Evolutionary conservation across 1,140 invertebrate species (phyloP).

Genomic region (Mya arenaria): DNA sequence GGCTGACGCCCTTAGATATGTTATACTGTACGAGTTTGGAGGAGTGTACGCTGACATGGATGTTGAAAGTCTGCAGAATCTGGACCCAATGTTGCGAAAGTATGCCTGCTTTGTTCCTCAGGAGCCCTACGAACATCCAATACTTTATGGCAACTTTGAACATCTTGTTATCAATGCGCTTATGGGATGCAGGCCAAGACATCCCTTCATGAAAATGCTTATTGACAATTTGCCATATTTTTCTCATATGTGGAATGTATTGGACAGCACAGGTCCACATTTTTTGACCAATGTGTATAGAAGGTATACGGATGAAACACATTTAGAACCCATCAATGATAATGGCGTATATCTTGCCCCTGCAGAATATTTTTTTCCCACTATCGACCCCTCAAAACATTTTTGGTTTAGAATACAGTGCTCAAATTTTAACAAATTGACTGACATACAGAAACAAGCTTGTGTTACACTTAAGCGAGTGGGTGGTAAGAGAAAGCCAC

Average conservation of each 20-base stretch:
- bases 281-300: slow-evolving; percentile 72
- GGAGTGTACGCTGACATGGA: slow-evolving; percentile 78
- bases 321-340: slow-evolving; percentile 25
- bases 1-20: slow-evolving; percentile 76
- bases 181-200: slow-evolving; percentile 73
- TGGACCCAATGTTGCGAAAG: slow-evolving; percentile 70
- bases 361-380: slow-evolving; percentile 76
- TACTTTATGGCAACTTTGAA: slow-evolving; percentile 75
- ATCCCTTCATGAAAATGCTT: slow-evolving; percentile 76
- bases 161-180: slow-evolving; percentile 77
- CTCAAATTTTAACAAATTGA: slow-evolving; percentile 62
- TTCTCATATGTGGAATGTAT: slow-evolving; percentile 75
- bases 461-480: slow-evolving; percentile 72
- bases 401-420: slow-evolving; percentile 68
- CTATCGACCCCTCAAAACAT: slow-evolving; percentile 73
- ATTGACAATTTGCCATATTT: slow-evolving; percentile 72
- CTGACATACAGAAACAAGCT: slow-evolving; percentile 65
- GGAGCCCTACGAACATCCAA: slow-evolving; percentile 77
- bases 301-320: slow-evolving; percentile 56
- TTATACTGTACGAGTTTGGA: slow-evolving; percentile 77
- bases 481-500: slow-evolving; percentile 63
- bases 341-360: slow-evolving; percentile 70
- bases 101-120: slow-evolving; percentile 77
- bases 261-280: slow-evolving; percentile 78
- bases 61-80: slow-evolving; percentile 72